These are phyloP conservation scores for Hippocampus mohnikei DNA, from an alignment of 2,113 vertebrate genomes.

Conservation along the genomic window DNA sequence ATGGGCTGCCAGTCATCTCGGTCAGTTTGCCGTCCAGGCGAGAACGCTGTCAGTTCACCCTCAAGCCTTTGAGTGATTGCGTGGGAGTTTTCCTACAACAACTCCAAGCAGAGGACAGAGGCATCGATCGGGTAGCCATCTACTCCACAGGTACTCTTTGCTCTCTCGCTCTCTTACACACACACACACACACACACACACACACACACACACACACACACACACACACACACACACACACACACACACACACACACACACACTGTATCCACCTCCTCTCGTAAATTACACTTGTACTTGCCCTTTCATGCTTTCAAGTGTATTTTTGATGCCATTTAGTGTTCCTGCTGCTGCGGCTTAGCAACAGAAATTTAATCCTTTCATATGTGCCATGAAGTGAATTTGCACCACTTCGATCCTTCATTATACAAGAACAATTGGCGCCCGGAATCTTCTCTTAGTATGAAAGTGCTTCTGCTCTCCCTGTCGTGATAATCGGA, in stretches of 20 bases:
- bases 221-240: no score
- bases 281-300: background rate
- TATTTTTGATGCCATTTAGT: constrained; percentile 17
- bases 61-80: constrained; percentile 94
- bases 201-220: constrained; percentile 4
- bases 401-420: constrained; percentile 15
- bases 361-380: constrained; percentile 15
- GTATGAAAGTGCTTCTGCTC: constrained; percentile 20
- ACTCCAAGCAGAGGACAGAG: constrained; percentile 90
- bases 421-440: constrained; percentile 30
- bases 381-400: constrained; percentile 10
- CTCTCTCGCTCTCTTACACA: background rate
- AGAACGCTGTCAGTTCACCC: constrained; percentile 96
- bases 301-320: constrained; percentile 10
- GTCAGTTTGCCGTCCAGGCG: constrained; percentile 90
- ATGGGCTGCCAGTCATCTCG: constrained; percentile 94
- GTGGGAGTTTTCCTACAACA: constrained; percentile 93
- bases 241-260: no score
- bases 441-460: constrained; percentile 13
- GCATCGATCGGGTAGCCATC: constrained; percentile 95
- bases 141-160: constrained; percentile 84
- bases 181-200: constrained; percentile 2
- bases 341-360: background rate
- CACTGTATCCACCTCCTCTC: background rate
- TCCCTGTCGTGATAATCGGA: constrained; percentile 32